Base-by-base conservation (phyloP, 2,113 vertebrate species). In the Myrmecophaga tridactyla region DNA sequence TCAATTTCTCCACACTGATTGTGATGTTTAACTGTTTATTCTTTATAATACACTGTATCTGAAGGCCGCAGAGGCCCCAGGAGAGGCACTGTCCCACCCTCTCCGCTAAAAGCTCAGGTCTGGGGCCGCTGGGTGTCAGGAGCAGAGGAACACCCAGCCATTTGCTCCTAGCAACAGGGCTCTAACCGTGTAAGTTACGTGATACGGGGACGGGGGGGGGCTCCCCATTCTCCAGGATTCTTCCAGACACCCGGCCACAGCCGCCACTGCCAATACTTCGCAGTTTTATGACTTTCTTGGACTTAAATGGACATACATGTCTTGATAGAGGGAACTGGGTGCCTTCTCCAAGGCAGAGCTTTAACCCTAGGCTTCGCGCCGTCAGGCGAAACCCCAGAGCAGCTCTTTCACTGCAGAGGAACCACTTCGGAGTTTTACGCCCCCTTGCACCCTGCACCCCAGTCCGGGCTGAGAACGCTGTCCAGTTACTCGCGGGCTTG, bases 281-380 rank as follows among this genome's bases (percentile, higher is more conserved):
- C 78, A 41, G 69, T 96, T 97, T 93, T 73, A 67, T 69, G 93
- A 98, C 97, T 98, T 96, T 96, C 93, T 86, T 17, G 90, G 95
- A 97, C 96, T 98, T 96, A 65, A 70, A 95, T 81, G 96, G 97
- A 95, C 88, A 96, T 97, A 95, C 88, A 96, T 97, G 94, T 97
- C 87, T 87, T 92, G 85, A 92, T 62, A 7, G 70, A 87, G 86
- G 25, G 39, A 90, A 77, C n/a, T 34, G 58, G 23, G 77, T 63
- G 80, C 53, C 4, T 46, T 39, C 60, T 62, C 70, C 46, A 51
- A 17, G 39, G 43, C 29, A 77, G 75, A 18, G 43, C 20, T 51
- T 20, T 46, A 34, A 62, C 65, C 36, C 4, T 43, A 10, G 48
- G 15, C 85, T 80, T 70, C 43, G 46, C 29, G 43, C 43, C 29